Percentiles rank a stretch among this genome's conserved stretches.
Evolutionary conservation across 2,113 vertebrate species (phyloP).

Genomic region (Pterophyllum scalare): DNA sequence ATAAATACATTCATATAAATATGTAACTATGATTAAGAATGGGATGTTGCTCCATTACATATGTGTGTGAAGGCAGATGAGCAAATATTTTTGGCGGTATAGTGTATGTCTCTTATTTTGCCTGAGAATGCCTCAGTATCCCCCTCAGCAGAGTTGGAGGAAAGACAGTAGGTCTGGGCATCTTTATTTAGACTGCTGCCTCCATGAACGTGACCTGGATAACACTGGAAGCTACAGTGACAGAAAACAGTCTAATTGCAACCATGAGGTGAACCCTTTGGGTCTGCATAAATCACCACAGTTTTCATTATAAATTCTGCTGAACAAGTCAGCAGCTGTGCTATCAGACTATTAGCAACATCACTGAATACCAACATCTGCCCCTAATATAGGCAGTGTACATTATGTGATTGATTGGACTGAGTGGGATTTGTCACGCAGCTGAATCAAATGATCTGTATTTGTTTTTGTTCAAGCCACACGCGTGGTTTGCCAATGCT

Average conservation of each 20-base stretch:
- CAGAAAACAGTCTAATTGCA: neutral
- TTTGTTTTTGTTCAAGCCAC: neutral
- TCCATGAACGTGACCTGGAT: neutral
- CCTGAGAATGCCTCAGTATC: neutral
- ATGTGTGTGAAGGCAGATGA: too few relatives aligned
- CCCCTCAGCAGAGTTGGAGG: neutral
- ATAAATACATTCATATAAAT: too few relatives aligned
- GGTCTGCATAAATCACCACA: neutral
- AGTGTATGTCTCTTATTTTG: neutral
- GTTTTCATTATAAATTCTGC: neutral
- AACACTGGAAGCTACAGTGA: too few relatives aligned
- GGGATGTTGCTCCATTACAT: too few relatives aligned
- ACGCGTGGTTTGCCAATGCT: neutral
- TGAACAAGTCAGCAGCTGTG: neutral
- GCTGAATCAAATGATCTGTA: neutral
- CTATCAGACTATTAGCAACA: neutral
- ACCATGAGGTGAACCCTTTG: neutral
- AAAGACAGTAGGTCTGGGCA: neutral
- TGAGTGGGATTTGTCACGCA: neutral
- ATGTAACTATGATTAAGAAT: too few relatives aligned
- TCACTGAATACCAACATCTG: neutral
- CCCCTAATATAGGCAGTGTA: rapidly evolving
- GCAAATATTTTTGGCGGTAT: too few relatives aligned
- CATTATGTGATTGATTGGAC: neutral
- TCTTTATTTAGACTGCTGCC: neutral